A percentile compares a stretch with the other conserved stretches of the same genome.
Evolutionary conservation across 2,113 vertebrate genomes (phyloP).

Genomic region (Gnathonemus echidnorhynchus): DNA sequence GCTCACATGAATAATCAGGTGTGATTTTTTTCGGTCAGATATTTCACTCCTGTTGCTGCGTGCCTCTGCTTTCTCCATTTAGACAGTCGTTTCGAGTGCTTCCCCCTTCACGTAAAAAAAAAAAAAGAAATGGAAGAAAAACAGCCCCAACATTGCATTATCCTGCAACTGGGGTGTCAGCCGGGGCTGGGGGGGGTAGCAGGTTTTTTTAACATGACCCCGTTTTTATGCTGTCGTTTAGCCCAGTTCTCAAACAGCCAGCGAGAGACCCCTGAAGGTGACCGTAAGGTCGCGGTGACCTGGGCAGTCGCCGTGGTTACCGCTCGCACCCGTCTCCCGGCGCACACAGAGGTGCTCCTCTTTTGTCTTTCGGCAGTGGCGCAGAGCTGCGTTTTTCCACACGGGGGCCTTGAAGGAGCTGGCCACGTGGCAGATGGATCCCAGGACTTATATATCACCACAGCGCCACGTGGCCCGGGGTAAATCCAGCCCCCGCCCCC

Average conservation of each 20-base stretch:
- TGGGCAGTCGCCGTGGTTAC: neutral
- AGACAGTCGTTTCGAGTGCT: neutral
- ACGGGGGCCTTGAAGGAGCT: neutral
- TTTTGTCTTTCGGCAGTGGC: neutral
- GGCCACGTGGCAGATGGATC: neutral
- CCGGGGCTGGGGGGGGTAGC: neutral
- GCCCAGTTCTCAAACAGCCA: neutral
- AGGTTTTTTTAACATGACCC: neutral
- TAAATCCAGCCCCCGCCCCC: neutral
- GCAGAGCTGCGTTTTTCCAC: neutral
- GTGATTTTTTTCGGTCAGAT: slow-evolving; percentile 16
- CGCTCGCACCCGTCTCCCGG: neutral
- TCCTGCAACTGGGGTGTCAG: neutral
- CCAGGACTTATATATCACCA: neutral
- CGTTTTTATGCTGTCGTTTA: neutral
- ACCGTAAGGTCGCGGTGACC: neutral
- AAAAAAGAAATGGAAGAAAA: neutral
- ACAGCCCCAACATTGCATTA: neutral
- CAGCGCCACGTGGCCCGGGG: neutral
- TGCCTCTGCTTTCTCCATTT: slow-evolving; percentile 16
- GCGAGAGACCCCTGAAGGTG: neutral
- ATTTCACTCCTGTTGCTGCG: slow-evolving; percentile 26
- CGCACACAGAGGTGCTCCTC: neutral
- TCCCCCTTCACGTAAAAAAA: neutral
- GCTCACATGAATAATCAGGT: neutral